Evolutionary conservation across 2,113 vertebrate genomes (phyloP), one percentile per base, ranked within the genome.

Genomic region (Chroicocephalus ridibundus): DNA sequence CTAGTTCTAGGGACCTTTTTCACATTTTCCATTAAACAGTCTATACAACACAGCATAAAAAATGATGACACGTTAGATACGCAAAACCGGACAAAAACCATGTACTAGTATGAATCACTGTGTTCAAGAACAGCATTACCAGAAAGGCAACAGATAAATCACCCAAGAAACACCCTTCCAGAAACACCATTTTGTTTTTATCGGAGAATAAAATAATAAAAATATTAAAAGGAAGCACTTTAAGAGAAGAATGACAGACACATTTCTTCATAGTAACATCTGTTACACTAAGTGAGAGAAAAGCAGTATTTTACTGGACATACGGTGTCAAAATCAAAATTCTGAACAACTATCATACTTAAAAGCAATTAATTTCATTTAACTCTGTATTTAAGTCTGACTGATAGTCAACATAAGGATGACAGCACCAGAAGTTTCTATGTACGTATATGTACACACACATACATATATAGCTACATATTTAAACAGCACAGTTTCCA

Each of bases 161-260:
- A 64, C 11, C n/a, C 16, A 64, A 72, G 74, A 17, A 91, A 94
- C 25, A 94, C 14, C 31, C 71, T 85, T 91, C 34, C 69, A 91
- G 80, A 90, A 86, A 82, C 36, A 60, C 21, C 5, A 32, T 71
- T 86, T 76, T 82, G 51, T n/a, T 90, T 89, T 55, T 58, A 88
- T 16, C 54, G 66, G 49, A 79, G 31, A 95, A 82, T 34, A 89
- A 69, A 82, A 87, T 78, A 88, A 82, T 49, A 84, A 61, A 86
- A 87, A 90, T 88, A 87, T 66, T 87, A 91, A 89, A 80, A 95
- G 25, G 42, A 94, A 92, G 54, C 38, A 85, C 46, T 82, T 74
- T 52, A n/a, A 70, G 26, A 80, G 34, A 21, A 75, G 54, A 86
- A 86, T 64, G 32, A 83, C 24, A 66, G 54, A 11, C 29, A 3